Base-by-base conservation (phyloP, 2,797 vertebrate species). In the Oreochromis mossambicus region DNA sequence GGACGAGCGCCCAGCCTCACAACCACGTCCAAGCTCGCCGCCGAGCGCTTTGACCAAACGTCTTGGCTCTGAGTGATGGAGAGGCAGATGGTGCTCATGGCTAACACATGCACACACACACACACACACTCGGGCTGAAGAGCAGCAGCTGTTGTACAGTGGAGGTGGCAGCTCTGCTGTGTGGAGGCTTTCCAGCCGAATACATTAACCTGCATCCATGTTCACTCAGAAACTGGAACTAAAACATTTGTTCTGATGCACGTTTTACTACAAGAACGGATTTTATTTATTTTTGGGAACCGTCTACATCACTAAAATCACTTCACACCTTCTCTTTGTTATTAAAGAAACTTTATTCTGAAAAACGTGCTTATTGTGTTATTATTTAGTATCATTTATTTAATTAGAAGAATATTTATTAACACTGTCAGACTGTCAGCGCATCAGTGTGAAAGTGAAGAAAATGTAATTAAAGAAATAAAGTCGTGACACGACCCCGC, bases 81-180 rank as follows among this genome's bases (percentile, higher is more conserved):
- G 96, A 93, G 97, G 96, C 98, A 98, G 98, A 98, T 98, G 98
- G 98, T 97, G 95, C 96, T 97, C 96, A 96, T 97, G 97, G 97
- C 97, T 96, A 94, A 94, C 92, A 94, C 96, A 63, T 8, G 97
- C 97, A 97, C 32, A 92, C 86, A 50, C 46, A 50, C 46, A 70
- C n/a, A 9, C 80, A 48, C 78, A 29, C 52, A 70, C 77, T 11
- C 3, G 2, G 41, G 14, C 41, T 73, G 41, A 4, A 73, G 41
- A 48, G 41, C 70, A 75, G 70, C 43, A 48, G 70, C 70, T 75
- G 70, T 19, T 75, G 43, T 50, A n/a, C 68, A 50, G 43, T 50
- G 70, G 43, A 82, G 96, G 94, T 97, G 97, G 97, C 97, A 97
- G 95, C 96, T 96, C 94, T 96, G 97, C 96, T 97, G 97, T 96